Percentiles rank a stretch among this genome's conserved stretches.
Evolutionary conservation across 2,888 invertebrate species (phyloP).

Genomic region (Andrena hattorfiana): DNA sequence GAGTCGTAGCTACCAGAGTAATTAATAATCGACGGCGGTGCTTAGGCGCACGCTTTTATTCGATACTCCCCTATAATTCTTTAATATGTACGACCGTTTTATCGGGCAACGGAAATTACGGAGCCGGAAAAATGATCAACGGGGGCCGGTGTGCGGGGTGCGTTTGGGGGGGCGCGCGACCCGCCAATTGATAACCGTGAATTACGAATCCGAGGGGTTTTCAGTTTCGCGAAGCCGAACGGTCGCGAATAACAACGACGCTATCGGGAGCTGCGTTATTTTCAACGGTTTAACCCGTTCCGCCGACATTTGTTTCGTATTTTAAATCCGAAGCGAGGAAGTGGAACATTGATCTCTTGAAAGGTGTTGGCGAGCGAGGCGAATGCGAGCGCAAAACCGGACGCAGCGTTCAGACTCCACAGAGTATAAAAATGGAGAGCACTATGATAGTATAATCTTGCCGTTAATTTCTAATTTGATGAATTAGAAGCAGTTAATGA

Average conservation of each 20-base stretch:
- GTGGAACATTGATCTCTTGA: no score
- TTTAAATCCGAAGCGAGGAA: no score
- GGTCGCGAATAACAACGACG: conserved; percentile 49
- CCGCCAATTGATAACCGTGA: conserved; percentile 53
- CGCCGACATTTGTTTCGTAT: neutral
- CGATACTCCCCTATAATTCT: conserved; percentile 71
- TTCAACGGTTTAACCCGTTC: conserved; percentile 30
- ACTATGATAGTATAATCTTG: no score
- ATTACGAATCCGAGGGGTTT: conserved; percentile 34
- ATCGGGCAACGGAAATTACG: conserved; percentile 62
- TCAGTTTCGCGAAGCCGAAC: conserved; percentile 31
- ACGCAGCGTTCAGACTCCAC: no score
- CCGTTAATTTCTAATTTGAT: no score
- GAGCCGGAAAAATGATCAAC: conserved; percentile 46
- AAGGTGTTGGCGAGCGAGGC: no score
- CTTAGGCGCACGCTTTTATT: conserved; percentile 67
- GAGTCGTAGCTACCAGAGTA: conserved; percentile 57
- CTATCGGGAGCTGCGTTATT: conserved; percentile 14
- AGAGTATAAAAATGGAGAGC: no score
- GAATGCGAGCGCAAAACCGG: no score
- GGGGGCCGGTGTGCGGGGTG: neutral
- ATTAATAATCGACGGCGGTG: conserved; percentile 69
- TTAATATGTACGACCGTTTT: conserved; percentile 66
- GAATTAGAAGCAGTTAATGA: no score
- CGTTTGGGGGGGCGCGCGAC: neutral